Conservation (phyloP, 2,113 vertebrate species). For the Protobothrops mucrosquamatus region DNA sequence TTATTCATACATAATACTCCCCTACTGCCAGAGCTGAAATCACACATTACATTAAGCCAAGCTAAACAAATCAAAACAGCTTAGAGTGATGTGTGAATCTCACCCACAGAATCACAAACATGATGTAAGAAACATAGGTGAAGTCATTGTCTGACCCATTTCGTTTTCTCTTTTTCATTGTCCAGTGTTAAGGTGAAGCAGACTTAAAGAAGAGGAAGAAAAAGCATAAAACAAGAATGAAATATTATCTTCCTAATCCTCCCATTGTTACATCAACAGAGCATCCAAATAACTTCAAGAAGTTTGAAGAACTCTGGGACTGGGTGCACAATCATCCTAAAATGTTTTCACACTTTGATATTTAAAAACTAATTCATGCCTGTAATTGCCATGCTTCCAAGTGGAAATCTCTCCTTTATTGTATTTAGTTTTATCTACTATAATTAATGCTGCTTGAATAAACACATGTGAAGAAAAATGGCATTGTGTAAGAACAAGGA, state of each 20-base stretch:
- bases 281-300: not conserved
- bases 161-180: not conserved
- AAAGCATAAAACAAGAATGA: not conserved
- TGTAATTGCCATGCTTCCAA: slow-evolving; percentile 29
- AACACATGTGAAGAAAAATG: slow-evolving; percentile 29
- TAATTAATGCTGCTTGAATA: slow-evolving; percentile 34
- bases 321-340: not conserved
- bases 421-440: slow-evolving; percentile 23
- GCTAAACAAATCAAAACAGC: not conserved
- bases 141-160: not conserved
- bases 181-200: not conserved
- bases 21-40: not conserved
- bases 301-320: not conserved
- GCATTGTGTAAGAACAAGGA: slow-evolving; percentile 4
- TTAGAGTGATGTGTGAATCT: not conserved
- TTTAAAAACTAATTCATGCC: slow-evolving; percentile 34
- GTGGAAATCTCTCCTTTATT: slow-evolving; percentile 28
- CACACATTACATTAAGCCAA: not conserved
- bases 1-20: not conserved
- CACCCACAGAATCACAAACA: not conserved
- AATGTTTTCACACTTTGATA: slow-evolving; percentile 10
- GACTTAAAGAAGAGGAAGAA: not conserved
- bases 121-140: not conserved
- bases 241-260: not conserved
- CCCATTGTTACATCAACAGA: not conserved